Evolutionary conservation across 2,113 vertebrate species (phyloP).

Genomic region (Oryzias melastigma): DNA sequence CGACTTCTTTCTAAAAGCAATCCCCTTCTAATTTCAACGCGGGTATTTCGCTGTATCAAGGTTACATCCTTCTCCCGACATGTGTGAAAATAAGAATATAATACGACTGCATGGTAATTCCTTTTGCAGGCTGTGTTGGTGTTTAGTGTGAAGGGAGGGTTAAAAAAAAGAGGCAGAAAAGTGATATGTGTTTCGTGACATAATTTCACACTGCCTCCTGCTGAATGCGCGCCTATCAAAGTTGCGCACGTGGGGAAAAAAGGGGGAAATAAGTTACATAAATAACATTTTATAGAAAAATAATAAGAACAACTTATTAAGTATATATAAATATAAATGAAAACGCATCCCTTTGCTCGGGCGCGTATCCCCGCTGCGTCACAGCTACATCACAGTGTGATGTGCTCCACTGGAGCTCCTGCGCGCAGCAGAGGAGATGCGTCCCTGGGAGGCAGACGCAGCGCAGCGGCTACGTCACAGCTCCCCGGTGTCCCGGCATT

Average conservation of each 20-base stretch:
- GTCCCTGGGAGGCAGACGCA: conserved; percentile 66
- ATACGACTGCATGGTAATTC: conserved; percentile 1
- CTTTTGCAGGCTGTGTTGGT: conserved; percentile 4
- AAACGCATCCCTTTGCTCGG: background rate
- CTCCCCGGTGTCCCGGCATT: conserved; percentile 79
- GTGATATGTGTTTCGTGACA: conserved; percentile 19
- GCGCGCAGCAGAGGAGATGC: conserved; percentile 39
- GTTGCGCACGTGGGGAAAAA: background rate
- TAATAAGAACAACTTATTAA: conserved; percentile 1
- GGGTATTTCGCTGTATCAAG: conserved; percentile 7
- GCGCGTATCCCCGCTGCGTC: conserved; percentile 11
- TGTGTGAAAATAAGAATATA: conserved; percentile 11
- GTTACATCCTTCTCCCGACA: background rate
- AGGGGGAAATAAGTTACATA: background rate
- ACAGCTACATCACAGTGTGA: conserved; percentile 34
- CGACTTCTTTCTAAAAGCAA: conserved; percentile 14
- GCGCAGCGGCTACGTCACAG: conserved; percentile 80
- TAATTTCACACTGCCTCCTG: background rate
- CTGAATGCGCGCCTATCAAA: background rate
- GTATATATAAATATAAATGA: conserved; percentile 10
- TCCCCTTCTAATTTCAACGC: background rate
- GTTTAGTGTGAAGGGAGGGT: background rate
- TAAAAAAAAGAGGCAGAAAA: background rate
- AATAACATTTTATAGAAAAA: background rate
- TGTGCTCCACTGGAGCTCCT: conserved; percentile 35